Evolutionary conservation across 1,140 invertebrate species (phyloP).

Genomic region (Neotoxoptera formosana): DNA sequence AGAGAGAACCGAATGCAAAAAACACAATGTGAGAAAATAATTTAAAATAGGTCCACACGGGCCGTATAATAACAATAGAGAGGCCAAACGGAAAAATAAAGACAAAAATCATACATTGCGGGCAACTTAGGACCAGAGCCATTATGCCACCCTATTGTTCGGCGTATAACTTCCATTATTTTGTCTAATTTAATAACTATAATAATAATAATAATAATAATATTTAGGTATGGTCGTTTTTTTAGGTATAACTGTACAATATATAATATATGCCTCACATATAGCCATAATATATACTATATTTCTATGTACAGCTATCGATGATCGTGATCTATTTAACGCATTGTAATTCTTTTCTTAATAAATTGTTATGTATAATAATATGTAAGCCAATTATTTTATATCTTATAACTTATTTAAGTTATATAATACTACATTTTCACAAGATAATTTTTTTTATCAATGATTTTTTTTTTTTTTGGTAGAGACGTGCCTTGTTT

Average conservation of each 20-base stretch:
- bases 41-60: background rate
- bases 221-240: background rate
- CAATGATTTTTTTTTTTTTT: background rate
- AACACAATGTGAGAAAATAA: background rate
- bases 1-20: background rate
- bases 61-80: background rate
- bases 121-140: background rate
- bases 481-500: background rate
- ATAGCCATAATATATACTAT: background rate
- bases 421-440: background rate
- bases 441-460: background rate
- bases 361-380: background rate
- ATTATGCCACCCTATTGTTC: background rate
- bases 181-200: background rate
- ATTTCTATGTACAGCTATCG: background rate
- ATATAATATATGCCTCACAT: background rate
- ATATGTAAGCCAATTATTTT: background rate
- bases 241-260: background rate
- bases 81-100: background rate
- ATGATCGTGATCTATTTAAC: background rate
- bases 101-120: background rate
- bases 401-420: background rate
- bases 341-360: background rate
- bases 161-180: background rate
- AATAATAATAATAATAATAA: conserved; percentile 16